A percentile compares a stretch with the other conserved stretches of the same genome.
phyloP scores from a whole-genome alignment of 37 sponge, comb jelly and placozoan genomes.

The Diacarnus erythraeanus region DNA sequence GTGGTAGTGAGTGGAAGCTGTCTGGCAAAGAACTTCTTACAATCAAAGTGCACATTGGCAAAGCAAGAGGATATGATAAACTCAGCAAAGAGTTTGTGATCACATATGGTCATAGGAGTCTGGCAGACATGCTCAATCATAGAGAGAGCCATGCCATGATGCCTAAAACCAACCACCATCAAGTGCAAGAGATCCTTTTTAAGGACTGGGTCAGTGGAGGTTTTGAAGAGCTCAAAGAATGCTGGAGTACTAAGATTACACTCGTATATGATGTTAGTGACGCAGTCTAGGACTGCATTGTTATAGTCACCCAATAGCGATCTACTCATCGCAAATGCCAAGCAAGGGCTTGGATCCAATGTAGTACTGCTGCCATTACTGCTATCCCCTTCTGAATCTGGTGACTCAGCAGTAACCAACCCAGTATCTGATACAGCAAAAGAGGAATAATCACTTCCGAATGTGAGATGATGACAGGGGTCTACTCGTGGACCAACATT shows the following conservation, averaged over 20 bases:
- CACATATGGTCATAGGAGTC: slow-evolving; percentile 35
- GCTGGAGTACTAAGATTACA: slow-evolving; percentile 25
- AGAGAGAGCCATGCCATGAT: slow-evolving; percentile 46
- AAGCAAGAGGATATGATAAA: slow-evolving; percentile 50
- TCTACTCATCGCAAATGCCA: slow-evolving; percentile 5
- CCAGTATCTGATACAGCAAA: not conserved
- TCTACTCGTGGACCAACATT: slow-evolving; percentile 56
- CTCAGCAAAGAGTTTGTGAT: slow-evolving; percentile 48
- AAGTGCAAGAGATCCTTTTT: slow-evolving; percentile 56
- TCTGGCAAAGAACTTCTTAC: slow-evolving; percentile 18
- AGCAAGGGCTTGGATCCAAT: not conserved
- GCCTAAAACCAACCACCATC: slow-evolving; percentile 44
- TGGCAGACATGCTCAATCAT: slow-evolving; percentile 67
- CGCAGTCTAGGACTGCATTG: slow-evolving; percentile 32
- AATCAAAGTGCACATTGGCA: slow-evolving; percentile 32
- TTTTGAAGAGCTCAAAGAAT: slow-evolving; percentile 61
- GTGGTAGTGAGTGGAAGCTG: slow-evolving; percentile 67
- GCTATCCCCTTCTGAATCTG: not conserved
- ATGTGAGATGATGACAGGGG: slow-evolving; percentile 68
- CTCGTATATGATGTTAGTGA: slow-evolving; percentile 15
- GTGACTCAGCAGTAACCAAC: not conserved
- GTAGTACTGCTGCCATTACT: not conserved
- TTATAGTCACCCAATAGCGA: slow-evolving; percentile 14
- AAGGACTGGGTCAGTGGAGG: not conserved
- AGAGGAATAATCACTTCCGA: slow-evolving; percentile 20